Evolutionary conservation across 1,140 invertebrate genomes (phyloP), one percentile per base, ranked within the genome.

Genomic region (Drosophila lowei): DNA sequence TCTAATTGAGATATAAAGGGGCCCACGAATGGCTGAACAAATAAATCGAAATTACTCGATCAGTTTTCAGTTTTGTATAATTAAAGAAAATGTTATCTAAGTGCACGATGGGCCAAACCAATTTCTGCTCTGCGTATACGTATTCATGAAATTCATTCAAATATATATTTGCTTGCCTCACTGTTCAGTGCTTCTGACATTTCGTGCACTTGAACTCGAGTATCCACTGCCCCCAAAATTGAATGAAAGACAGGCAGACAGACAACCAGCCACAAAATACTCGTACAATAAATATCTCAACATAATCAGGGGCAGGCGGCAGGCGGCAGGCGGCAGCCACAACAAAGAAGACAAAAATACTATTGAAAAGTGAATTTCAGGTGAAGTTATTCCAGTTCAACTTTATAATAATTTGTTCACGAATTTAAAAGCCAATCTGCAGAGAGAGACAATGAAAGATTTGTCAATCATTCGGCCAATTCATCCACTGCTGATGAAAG

Each of bases 1-100:
- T 73, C 77, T 80, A 81, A 85, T 80, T 86, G 77, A 86, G 70
- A 59, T 80, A 80, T 86, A 77, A 80, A 79, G 52, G 8, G 11
- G 11, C 68, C 73, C 60, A 85, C 80, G 72, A 72, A 76, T 58
- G 46, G 13, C n/a, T 65, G 18, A 67, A 64, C 43, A 67, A 76
- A 62, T 48, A 66, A 66, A 74, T 68, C 52, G 49, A 53, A 80
- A 76, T 67, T 54, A 52, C 38, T 67, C 63, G 43, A 62, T 78
- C 47, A 54, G 21, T 76, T 74, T 77, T 30, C 58, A 64, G 70
- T 75, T 55, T 21, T 65, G 25, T 49, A 30, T 55, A 67, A 66
- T 66, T 64, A 48, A 30, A 43, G 18, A 34, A 34, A 8, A 56
- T 13, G 46, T 25, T 11, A 11, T 28, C 4, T n/a, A 42, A 43